These are phyloP conservation scores for Monochamus saltuarius DNA, from an alignment of 1,140 invertebrate species.

Conservation along the genomic window DNA sequence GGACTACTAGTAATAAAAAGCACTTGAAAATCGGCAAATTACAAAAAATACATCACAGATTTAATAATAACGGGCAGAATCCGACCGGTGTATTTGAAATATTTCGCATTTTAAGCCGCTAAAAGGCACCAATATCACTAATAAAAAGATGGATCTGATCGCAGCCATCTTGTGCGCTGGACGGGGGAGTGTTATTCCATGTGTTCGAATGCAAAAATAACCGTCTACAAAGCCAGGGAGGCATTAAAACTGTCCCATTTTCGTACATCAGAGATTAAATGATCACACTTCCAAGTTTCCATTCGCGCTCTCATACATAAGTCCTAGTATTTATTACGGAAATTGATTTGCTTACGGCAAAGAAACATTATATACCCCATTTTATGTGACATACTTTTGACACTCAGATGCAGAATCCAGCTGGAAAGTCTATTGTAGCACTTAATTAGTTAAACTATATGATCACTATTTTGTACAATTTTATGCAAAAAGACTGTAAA, in stretches of 20 bases:
- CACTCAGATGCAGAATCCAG: conserved; percentile 34
- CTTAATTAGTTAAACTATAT: conserved; percentile 33
- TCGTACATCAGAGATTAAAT: background rate
- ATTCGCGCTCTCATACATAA: conserved; percentile 24
- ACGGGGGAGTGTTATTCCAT: conserved; percentile 54
- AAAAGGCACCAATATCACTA: conserved; percentile 22
- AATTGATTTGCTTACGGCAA: conserved; percentile 51
- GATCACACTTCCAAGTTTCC: conserved; percentile 12
- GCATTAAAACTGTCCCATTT: conserved; percentile 7
- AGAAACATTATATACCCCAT: conserved; percentile 53
- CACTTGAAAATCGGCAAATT: no score
- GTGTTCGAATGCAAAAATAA: conserved; percentile 47
- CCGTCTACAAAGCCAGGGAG: background rate
- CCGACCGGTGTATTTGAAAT: no score
- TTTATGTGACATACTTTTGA: conserved; percentile 54
- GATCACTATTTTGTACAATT: conserved; percentile 39
- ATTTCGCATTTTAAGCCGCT: conserved; percentile 3
- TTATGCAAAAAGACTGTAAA: conserved; percentile 43
- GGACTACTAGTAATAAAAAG: no score
- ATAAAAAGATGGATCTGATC: conserved; percentile 46
- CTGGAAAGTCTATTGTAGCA: conserved; percentile 26
- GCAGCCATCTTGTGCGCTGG: conserved; percentile 52
- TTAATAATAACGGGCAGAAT: no score
- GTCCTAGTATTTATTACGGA: conserved; percentile 32
- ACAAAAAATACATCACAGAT: no score